phyloP scores from a whole-genome alignment of 1,140 invertebrate genomes.

The Drosophila lowei region DNA sequence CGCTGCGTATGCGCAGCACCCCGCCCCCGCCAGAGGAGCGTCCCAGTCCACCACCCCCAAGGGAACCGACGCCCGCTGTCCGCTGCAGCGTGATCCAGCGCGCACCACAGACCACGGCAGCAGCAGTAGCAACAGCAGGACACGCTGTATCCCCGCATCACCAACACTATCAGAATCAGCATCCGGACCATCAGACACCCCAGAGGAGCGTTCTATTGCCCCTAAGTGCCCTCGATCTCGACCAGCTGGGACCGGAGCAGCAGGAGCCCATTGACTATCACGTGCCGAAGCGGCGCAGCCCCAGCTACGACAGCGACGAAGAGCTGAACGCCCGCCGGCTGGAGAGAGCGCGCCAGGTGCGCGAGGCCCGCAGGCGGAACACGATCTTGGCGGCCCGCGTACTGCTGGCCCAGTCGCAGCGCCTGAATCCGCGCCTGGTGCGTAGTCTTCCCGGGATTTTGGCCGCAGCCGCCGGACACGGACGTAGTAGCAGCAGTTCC shows the following conservation, averaged over 20 bases:
- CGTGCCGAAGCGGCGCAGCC: constrained; percentile 90
- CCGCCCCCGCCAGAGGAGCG: constrained; percentile 85
- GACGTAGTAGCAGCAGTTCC: constrained; percentile 86
- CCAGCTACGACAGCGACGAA: constrained; percentile 86
- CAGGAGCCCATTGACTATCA: constrained; percentile 95
- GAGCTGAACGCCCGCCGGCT: constrained; percentile 62
- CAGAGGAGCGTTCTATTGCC: constrained; percentile 23
- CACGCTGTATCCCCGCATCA: constrained; percentile 65
- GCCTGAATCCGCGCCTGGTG: constrained; percentile 83
- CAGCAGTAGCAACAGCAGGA: constrained; percentile 20
- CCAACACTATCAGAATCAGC: constrained; percentile 81
- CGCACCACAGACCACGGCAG: constrained; percentile 85
- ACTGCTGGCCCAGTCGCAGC: constrained; percentile 76
- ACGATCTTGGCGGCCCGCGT: constrained; percentile 75
- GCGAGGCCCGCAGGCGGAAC: constrained; percentile 72
- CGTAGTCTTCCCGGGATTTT: constrained; percentile 84
- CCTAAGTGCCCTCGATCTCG: constrained; percentile 79
- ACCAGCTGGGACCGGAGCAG: constrained; percentile 86
- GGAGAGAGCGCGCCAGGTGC: constrained; percentile 67
- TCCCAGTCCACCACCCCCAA: constrained; percentile 83
- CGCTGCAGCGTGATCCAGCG: constrained; percentile 92
- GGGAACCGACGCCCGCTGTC: constrained; percentile 82
- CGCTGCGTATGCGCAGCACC: constrained; percentile 75
- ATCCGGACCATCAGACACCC: not conserved
- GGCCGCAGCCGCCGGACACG: constrained; percentile 90